A percentile compares a stretch with the other conserved stretches of the same genome.
Evolutionary conservation across 2,113 vertebrate genomes (phyloP).

Genomic region (Hydropotes inermis): DNA sequence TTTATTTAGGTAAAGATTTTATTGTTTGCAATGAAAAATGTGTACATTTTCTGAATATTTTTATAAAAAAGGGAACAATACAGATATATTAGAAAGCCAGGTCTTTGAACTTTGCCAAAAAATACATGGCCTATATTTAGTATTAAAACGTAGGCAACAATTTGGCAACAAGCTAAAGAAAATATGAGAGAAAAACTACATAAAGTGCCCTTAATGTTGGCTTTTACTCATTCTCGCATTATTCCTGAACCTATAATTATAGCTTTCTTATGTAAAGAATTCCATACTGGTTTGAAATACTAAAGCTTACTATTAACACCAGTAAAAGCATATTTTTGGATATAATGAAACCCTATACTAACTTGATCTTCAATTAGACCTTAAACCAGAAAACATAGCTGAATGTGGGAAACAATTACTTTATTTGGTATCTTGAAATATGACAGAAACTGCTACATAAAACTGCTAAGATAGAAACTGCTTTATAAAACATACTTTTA

Average conservation of each 20-base stretch:
- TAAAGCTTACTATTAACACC: not conserved
- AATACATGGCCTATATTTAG: not conserved
- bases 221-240: not conserved
- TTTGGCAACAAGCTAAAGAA: not conserved
- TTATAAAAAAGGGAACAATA: not conserved
- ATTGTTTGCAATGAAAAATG: slow-evolving; percentile 74
- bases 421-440: not conserved
- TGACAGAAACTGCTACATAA: not conserved
- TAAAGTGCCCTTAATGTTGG: not conserved
- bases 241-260: not conserved
- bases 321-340: not conserved
- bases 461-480: not conserved
- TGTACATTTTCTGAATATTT: slow-evolving; percentile 37
- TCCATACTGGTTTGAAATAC: not conserved
- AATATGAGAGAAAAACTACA: not conserved
- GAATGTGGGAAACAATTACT: not conserved
- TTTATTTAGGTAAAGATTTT: slow-evolving; percentile 70
- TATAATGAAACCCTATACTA: not conserved
- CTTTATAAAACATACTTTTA: not conserved
- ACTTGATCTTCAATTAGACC: not conserved
- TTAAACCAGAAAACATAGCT: slow-evolving; percentile 17
- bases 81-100: not conserved
- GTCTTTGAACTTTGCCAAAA: not conserved
- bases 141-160: not conserved
- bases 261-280: not conserved